Evolutionary conservation across 2,888 invertebrate genomes (phyloP).

Genomic region (Arctia plantaginis): DNA sequence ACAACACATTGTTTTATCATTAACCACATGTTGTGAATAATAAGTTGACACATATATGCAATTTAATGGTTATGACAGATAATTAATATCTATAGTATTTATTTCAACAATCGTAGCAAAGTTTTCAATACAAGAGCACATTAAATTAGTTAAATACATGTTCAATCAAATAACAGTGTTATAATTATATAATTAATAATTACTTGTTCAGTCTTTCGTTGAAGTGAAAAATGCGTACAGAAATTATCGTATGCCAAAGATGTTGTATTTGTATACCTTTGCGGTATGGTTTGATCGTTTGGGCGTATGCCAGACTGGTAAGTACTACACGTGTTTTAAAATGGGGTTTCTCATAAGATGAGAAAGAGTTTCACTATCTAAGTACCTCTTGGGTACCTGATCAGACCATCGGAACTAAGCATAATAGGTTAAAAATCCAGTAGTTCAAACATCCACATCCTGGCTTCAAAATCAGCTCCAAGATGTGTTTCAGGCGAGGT

Average conservation of each 20-base stretch:
- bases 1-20: background rate
- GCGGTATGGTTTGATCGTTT: slow-evolving; percentile 37
- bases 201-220: background rate
- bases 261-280: slow-evolving; percentile 47
- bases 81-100: background rate
- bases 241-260: slow-evolving; percentile 18
- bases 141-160: background rate
- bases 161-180: background rate
- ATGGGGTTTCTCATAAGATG: background rate
- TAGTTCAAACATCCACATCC: no score
- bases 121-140: background rate
- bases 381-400: background rate
- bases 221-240: slow-evolving; percentile 18
- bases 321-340: slow-evolving; percentile 28
- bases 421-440: no score
- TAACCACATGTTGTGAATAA: background rate
- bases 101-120: background rate
- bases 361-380: background rate
- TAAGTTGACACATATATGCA: background rate
- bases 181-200: background rate
- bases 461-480: no score
- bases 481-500: no score
- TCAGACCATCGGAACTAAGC: no score
- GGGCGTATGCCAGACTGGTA: slow-evolving; percentile 47
- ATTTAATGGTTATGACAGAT: background rate